phyloP scores from a whole-genome alignment of 2,797 vertebrate species.

The Channa striata region DNA sequence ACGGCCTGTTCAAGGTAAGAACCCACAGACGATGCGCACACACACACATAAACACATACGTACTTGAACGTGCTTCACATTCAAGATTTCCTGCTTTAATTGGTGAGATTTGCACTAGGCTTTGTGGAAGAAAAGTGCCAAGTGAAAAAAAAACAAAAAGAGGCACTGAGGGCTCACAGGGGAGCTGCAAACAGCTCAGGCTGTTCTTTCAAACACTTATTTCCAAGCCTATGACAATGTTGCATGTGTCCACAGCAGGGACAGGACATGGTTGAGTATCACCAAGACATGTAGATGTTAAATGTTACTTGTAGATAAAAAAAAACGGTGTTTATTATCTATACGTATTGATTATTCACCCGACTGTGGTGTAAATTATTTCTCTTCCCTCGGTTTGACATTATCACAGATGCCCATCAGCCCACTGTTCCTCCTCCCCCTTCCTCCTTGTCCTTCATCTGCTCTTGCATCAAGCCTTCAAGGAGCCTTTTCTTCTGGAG shows the following conservation, averaged over 20 bases:
- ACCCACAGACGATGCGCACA: neutral
- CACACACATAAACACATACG: neutral
- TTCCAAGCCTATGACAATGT: conserved; percentile 41
- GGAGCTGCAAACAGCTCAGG: conserved; percentile 27
- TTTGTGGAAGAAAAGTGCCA: conserved; percentile 10
- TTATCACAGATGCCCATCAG: conserved; percentile 20
- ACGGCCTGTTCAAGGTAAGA: conserved; percentile 97
- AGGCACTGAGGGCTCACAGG: conserved; percentile 13
- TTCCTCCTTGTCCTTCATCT: conserved; percentile 8
- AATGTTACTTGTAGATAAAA: no score
- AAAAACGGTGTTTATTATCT: no score
- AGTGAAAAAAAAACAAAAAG: conserved; percentile 28
- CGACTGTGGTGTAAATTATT: conserved; percentile 42
- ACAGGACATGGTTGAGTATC: neutral
- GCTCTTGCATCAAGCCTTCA: conserved; percentile 27
- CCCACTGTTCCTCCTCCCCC: neutral
- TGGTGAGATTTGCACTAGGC: conserved; percentile 38
- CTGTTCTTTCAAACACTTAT: conserved; percentile 37
- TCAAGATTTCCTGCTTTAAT: conserved; percentile 34
- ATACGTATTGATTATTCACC: conserved; percentile 58
- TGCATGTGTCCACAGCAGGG: conserved; percentile 40
- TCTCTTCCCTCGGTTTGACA: conserved; percentile 32
- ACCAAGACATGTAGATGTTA: conserved; percentile 18
- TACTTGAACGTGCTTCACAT: conserved; percentile 32
- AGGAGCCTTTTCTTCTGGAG: conserved; percentile 35